Evolutionary conservation across 2,797 vertebrate species (phyloP).

Genomic region (Xyrichtys novacula): DNA sequence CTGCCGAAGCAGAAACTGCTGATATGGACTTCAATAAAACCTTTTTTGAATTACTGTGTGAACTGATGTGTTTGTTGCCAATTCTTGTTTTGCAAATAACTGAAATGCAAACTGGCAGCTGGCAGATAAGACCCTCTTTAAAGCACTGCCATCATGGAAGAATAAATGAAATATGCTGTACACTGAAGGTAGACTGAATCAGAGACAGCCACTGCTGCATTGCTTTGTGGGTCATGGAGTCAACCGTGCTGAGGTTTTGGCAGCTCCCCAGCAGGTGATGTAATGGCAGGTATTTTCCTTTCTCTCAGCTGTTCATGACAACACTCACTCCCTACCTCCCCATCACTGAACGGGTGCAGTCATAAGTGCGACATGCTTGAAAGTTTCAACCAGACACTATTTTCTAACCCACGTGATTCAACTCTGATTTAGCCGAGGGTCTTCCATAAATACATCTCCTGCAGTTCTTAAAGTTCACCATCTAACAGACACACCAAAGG

Average conservation of each 20-base stretch:
- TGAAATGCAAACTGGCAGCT: no score
- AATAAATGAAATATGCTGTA: neutral
- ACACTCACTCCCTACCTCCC: constrained; percentile 4
- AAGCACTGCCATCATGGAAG: no score
- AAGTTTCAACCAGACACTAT: neutral
- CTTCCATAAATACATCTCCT: neutral
- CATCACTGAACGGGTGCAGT: constrained; percentile 1
- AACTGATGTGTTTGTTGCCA: no score
- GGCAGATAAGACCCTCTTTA: neutral
- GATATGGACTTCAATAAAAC: no score
- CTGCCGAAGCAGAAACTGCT: no score
- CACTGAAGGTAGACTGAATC: neutral
- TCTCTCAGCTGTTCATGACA: constrained; percentile 27
- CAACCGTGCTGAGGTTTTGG: constrained; percentile 9
- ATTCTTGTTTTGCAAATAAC: no score
- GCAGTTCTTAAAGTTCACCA: neutral
- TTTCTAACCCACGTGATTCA: neutral
- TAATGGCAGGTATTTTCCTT: constrained; percentile 22
- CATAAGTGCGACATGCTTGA: neutral
- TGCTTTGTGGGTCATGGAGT: neutral
- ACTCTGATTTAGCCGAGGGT: neutral
- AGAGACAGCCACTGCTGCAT: neutral
- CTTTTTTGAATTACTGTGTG: no score
- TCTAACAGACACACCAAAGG: neutral
- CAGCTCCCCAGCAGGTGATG: constrained; percentile 21